phyloP scores from a whole-genome alignment of 2,113 vertebrate genomes.

The Jacana jacana region DNA sequence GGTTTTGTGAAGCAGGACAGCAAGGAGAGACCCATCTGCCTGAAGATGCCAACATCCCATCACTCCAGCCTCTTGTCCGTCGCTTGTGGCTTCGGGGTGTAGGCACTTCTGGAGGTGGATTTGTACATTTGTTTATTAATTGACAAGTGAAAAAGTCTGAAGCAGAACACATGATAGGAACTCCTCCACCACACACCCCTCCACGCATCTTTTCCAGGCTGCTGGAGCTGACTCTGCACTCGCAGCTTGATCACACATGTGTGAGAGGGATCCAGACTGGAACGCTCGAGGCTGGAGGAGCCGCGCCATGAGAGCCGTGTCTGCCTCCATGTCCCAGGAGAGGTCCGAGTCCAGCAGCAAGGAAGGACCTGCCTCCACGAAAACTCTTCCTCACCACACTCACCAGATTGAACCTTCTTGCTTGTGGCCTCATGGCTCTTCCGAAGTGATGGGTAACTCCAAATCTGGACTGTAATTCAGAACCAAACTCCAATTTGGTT shows the following conservation, averaged over 20 bases:
- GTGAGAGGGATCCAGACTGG: neutral
- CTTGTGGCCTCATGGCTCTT: neutral
- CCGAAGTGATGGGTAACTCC: neutral
- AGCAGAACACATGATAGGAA: neutral
- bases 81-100: accelerated
- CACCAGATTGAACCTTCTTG: neutral
- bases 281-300: neutral
- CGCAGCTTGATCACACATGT: constrained; percentile 50
- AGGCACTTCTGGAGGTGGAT: neutral
- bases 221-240: neutral
- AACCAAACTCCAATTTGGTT: neutral
- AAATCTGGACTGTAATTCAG: neutral
- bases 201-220: neutral
- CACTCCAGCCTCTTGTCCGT: neutral
- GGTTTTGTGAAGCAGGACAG: neutral
- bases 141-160: neutral
- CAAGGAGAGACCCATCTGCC: neutral
- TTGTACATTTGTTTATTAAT: neutral
- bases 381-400: neutral
- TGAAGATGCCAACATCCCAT: neutral
- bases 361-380: neutral
- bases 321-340: neutral
- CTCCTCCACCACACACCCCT: neutral
- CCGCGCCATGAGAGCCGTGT: neutral
- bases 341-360: neutral